Conservation (phyloP, 1,140 invertebrate genomes). For the Panulirus ornatus region DNA sequence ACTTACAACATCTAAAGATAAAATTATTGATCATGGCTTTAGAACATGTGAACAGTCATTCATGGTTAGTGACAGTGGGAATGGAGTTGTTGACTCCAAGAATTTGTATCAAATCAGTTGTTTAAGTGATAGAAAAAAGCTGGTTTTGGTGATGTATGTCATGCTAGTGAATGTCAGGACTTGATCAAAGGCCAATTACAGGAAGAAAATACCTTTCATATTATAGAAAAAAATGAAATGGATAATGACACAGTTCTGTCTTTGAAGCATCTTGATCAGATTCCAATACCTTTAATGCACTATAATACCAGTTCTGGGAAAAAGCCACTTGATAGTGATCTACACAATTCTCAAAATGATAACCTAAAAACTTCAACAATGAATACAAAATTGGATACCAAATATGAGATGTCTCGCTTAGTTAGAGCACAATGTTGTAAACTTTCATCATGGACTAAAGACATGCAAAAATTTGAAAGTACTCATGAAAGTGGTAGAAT, state of each 20-base stretch:
- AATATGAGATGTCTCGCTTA: background rate
- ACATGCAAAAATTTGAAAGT: background rate
- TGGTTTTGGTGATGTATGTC: too few relatives aligned
- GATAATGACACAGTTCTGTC: constrained; percentile 1
- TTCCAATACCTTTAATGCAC: background rate
- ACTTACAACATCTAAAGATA: background rate
- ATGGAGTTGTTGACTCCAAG: background rate
- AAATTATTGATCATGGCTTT: background rate
- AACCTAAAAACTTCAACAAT: background rate
- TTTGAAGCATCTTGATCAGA: constrained; percentile 9
- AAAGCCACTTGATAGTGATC: background rate
- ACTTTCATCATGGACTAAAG: background rate
- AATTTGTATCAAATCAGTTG: background rate
- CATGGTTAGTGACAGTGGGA: background rate
- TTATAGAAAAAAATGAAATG: background rate
- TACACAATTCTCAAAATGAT: too few relatives aligned
- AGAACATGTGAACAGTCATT: background rate
- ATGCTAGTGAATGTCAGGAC: too few relatives aligned
- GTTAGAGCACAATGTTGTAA: background rate
- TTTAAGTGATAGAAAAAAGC: background rate
- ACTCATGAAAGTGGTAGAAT: background rate
- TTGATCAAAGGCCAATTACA: too few relatives aligned
- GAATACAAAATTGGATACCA: background rate
- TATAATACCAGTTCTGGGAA: background rate
- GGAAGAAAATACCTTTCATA: background rate